Base-by-base conservation (phyloP, 2,113 vertebrate species). In the Channa argus region DNA sequence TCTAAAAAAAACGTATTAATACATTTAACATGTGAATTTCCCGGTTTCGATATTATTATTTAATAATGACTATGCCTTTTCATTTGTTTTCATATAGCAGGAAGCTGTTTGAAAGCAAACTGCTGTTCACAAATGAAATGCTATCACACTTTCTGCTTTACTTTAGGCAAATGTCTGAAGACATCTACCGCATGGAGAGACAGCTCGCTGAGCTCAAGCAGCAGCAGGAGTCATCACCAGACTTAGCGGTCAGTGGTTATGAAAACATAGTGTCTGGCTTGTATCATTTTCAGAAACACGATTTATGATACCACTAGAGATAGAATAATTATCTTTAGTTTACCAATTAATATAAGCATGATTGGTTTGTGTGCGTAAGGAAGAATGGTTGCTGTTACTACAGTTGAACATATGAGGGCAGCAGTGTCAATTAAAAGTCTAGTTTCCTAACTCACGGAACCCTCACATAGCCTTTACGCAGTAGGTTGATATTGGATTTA, bases 171-270 rank as follows among this genome's bases (percentile, higher is more conserved):
- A 76, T 86, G 39, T 86, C 72, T 37, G 85, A 64, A 12, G 90
- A 94, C 3, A 64, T 93, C 61, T 39, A 62, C 51, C 79, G 75
- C 49, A 80, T 94, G 89, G 77, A 92, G 88, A 88, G 71, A 49
- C 74, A 86, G 77, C 82, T 93, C 0, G 77, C 70, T 0, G 68
- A 91, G 56, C 89, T 94, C 7, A 89, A 63, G 72, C 78, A n/a
- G 24, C 85, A 82, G 64, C 81, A 82, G 55, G 50, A 79, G 63
- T 86, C 71, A 3, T 66, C 71, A 5, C 46, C 70, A 36, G 52
- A 51, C 37, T 71, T 64, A 56, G 52, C 6, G 41, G 46, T 46
- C 73, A 36, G 61, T 56, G 55, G n/a, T 39, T 68, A 66, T 36
- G 67, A 41, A 63, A 54, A 43, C 58, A 33, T 13, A 47, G 6